phyloP scores from a whole-genome alignment of 2,113 vertebrate genomes.

The Etheostoma spectabile region DNA sequence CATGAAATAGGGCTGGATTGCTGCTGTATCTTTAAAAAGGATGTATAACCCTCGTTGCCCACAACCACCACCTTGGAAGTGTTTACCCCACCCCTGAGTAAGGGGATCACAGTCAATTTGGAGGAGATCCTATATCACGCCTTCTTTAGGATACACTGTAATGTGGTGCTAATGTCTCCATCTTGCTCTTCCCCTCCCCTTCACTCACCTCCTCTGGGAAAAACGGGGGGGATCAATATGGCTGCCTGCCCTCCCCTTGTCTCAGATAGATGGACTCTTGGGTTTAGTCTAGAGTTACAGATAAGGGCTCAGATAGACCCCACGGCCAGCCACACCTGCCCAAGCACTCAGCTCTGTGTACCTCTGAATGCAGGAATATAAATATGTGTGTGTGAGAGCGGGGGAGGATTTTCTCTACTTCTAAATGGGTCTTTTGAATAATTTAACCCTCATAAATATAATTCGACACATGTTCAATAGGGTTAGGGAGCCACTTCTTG shows the following conservation, averaged over 20 bases:
- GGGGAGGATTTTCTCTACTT: slow-evolving; percentile 33
- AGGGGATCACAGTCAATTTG: slow-evolving; percentile 73
- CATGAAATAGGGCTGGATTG: neutral
- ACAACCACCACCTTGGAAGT: slow-evolving; percentile 54
- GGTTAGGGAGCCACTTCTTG: slow-evolving; percentile 48
- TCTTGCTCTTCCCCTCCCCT: slow-evolving; percentile 61
- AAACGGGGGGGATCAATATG: slow-evolving; percentile 76
- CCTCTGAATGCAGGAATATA: slow-evolving; percentile 25
- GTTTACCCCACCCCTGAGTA: slow-evolving; percentile 48
- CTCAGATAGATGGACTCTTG: slow-evolving; percentile 73
- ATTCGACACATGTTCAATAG: slow-evolving; percentile 62
- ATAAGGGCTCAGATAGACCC: slow-evolving; percentile 61
- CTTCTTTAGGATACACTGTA: slow-evolving; percentile 66
- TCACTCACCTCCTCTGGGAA: slow-evolving; percentile 66
- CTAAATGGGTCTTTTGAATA: slow-evolving; percentile 68
- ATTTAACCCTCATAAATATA: slow-evolving; percentile 72
- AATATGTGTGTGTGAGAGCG: neutral
- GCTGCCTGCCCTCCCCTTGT: slow-evolving; percentile 59
- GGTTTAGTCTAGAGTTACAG: slow-evolving; percentile 78
- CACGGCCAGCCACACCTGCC: slow-evolving; percentile 54
- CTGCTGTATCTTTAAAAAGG: neutral
- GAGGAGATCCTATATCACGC: slow-evolving; percentile 73
- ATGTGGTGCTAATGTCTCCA: slow-evolving; percentile 80
- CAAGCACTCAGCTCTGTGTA: slow-evolving; percentile 53
- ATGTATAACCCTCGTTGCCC: neutral